Conservation (phyloP, 2,888 invertebrate genomes). For the Trachelus tabidus region DNA sequence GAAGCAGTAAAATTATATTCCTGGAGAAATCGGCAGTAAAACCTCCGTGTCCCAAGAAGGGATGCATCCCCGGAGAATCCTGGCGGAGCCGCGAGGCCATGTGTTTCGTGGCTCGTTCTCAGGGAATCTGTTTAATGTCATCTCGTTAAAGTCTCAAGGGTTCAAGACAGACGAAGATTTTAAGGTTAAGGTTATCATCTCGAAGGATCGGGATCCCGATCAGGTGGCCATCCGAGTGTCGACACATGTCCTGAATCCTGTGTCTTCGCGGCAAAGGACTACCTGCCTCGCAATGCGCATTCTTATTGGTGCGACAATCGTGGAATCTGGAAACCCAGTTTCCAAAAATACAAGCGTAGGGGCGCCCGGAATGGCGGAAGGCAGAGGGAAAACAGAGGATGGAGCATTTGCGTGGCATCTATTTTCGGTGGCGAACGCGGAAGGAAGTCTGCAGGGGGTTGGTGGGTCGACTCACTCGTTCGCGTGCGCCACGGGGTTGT, state of each 20-base stretch:
- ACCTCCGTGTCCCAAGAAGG: neutral
- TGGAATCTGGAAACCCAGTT: conserved; percentile 3
- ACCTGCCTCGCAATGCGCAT: too few species aligned
- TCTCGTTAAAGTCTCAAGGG: neutral
- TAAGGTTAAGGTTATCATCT: conserved; percentile 10
- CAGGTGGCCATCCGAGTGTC: conserved; percentile 3
- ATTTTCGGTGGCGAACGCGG: conserved; percentile 39
- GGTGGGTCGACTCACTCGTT: conserved; percentile 21
- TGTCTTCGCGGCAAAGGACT: neutral
- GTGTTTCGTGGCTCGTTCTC: neutral
- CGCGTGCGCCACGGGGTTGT: conserved; percentile 37
- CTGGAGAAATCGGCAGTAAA: too few species aligned
- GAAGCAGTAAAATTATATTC: too few species aligned
- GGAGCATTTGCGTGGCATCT: conserved; percentile 33
- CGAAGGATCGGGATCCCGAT: conserved; percentile 4
- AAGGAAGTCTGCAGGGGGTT: conserved; percentile 34
- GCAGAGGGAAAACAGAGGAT: conserved; percentile 23
- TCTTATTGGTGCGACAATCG: neutral
- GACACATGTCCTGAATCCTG: neutral
- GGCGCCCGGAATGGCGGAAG: conserved; percentile 2
- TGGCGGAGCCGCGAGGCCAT: neutral
- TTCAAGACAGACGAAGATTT: neutral
- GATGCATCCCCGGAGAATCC: neutral
- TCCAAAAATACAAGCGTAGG: conserved; percentile 11
- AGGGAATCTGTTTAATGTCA: neutral